Evolutionary conservation across 2,113 vertebrate genomes (phyloP).

Genomic region (Onychostruthus taczanowskii): DNA sequence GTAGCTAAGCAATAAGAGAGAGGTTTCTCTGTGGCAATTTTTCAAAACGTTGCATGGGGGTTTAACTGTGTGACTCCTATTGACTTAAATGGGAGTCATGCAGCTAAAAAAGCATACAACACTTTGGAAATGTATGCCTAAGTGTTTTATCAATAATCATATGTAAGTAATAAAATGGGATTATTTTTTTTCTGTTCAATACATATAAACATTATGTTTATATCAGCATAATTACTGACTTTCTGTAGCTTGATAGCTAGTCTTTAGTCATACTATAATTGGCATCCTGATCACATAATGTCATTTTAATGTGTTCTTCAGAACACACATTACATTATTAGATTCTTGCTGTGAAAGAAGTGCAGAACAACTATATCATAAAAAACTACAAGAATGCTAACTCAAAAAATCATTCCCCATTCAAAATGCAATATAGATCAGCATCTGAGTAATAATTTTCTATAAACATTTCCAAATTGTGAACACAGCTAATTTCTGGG

Average conservation of each 20-base stretch:
- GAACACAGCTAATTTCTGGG: neutral
- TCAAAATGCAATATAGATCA: constrained; percentile 41
- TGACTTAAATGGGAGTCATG: constrained; percentile 66
- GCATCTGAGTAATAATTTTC: constrained; percentile 24
- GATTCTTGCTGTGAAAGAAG: constrained; percentile 65
- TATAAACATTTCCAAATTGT: constrained; percentile 28
- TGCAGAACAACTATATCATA: constrained; percentile 48
- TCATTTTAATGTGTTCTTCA: constrained; percentile 49
- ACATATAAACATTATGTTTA: constrained; percentile 68
- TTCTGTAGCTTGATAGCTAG: constrained; percentile 50
- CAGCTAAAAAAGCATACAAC: constrained; percentile 49
- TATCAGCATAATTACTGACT: constrained; percentile 61
- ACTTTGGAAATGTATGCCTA: constrained; percentile 55
- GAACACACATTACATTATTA: constrained; percentile 59
- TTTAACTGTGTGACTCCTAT: constrained; percentile 58
- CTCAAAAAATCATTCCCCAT: constrained; percentile 36
- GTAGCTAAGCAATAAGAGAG: constrained; percentile 25
- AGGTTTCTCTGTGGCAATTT: constrained; percentile 43
- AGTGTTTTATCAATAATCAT: constrained; percentile 65
- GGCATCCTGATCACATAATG: constrained; percentile 60
- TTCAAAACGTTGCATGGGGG: constrained; percentile 52
- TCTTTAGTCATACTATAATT: constrained; percentile 62
- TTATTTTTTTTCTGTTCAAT: constrained; percentile 58
- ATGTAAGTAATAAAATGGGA: constrained; percentile 65
- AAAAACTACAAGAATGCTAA: constrained; percentile 39